A percentile compares a stretch with the other conserved stretches of the same genome.
These are phyloP conservation scores for Crossoptilon crossoptilon DNA, from an alignment of 2,797 vertebrate genomes.

Conservation along the genomic window DNA sequence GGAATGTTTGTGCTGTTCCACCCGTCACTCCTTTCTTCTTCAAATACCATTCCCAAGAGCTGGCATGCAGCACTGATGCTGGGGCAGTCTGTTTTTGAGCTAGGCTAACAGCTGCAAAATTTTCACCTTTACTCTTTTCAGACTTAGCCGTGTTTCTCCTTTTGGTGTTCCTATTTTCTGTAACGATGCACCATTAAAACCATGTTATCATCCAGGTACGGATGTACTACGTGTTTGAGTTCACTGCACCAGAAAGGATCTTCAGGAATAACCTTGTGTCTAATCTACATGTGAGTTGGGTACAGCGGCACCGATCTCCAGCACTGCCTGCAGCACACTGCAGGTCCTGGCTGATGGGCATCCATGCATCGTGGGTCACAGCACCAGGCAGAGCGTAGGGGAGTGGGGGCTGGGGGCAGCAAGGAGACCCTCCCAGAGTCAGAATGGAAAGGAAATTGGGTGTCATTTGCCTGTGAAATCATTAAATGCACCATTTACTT, in stretches of 20 bases:
- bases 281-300: not conserved
- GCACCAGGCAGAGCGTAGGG: too few species aligned
- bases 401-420: not conserved
- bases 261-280: not conserved
- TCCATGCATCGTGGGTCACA: too few species aligned
- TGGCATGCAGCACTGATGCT: accelerated
- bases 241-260: not conserved
- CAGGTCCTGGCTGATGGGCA: not conserved
- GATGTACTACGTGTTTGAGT: not conserved
- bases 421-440: not conserved
- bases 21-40: not conserved
- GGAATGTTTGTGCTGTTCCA: not conserved
- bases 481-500: not conserved
- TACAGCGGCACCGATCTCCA: too few species aligned
- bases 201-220: too few species aligned
- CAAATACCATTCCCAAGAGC: not conserved
- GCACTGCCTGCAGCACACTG: too few species aligned
- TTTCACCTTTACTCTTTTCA: not conserved
- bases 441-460: not conserved
- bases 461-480: not conserved
- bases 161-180: not conserved
- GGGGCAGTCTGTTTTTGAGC: accelerated
- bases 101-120: not conserved
- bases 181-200: not conserved
- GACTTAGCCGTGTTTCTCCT: not conserved